phyloP scores from a whole-genome alignment of 1,140 invertebrate genomes.

The Gryllus bimaculatus region DNA sequence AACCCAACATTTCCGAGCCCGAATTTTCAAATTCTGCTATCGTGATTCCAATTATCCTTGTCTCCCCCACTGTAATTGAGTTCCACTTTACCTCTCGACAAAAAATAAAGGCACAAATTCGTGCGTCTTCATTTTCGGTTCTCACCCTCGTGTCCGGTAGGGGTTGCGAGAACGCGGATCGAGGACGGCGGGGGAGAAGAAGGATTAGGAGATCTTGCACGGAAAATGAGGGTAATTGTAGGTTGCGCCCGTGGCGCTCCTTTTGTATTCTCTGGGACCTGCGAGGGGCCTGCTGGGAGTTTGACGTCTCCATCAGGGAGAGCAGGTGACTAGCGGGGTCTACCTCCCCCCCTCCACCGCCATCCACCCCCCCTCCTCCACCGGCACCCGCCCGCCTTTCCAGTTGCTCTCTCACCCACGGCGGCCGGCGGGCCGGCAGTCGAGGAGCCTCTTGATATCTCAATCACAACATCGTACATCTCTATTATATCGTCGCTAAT shows the following conservation, averaged over 20 bases:
- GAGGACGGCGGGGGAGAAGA: neutral
- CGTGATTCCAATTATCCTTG: neutral
- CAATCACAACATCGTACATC: conserved; percentile 15
- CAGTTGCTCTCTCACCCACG: neutral
- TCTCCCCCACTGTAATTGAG: neutral
- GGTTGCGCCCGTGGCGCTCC: conserved; percentile 1
- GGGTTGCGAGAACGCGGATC: neutral
- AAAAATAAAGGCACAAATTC: neutral
- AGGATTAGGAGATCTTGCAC: neutral
- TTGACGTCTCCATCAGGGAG: conserved; percentile 14
- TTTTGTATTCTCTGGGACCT: conserved; percentile 10
- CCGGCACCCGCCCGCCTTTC: too few relatives aligned
- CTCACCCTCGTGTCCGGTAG: neutral
- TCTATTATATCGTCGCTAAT: conserved; percentile 17
- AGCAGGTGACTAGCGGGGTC: conserved; percentile 13
- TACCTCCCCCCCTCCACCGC: neutral
- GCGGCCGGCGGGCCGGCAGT: too few relatives aligned
- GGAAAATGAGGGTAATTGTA: conserved; percentile 5
- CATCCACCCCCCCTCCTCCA: too few relatives aligned
- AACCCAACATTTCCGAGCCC: neutral
- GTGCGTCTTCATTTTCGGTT: neutral
- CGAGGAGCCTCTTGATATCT: neutral
- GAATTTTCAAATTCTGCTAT: neutral
- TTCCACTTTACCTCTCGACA: neutral
- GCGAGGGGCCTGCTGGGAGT: conserved; percentile 2